A percentile compares a stretch with the other conserved stretches of the same genome.
These are phyloP conservation scores for Maniola hyperantus DNA, from an alignment of 2,888 invertebrate genomes.

Conservation along the genomic window DNA sequence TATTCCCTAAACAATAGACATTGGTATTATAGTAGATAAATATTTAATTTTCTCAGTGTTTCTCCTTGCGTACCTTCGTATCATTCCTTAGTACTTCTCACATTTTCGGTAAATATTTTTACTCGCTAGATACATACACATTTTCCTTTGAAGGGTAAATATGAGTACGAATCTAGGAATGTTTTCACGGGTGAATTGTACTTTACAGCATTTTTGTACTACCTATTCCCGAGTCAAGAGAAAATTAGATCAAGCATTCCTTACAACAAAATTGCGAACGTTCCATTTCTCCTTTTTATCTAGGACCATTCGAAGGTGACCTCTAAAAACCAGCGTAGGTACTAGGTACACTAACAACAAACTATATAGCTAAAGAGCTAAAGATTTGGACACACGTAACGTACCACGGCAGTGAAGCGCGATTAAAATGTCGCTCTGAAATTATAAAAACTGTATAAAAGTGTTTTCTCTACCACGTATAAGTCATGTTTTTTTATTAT, in stretches of 20 bases:
- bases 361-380: no score
- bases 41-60: no score
- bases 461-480: no score
- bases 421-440: no score
- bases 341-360: no score
- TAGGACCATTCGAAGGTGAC: background rate
- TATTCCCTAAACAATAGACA: no score
- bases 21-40: no score
- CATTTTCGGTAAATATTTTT: background rate
- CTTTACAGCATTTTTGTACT: conserved; percentile 4
- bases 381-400: no score
- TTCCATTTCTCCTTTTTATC: background rate
- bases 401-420: no score
- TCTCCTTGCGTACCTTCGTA: background rate
- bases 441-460: no score
- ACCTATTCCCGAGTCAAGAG: background rate
- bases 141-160: background rate
- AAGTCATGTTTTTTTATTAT: no score
- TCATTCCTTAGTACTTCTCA: background rate
- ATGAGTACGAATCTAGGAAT: background rate
- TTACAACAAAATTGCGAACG: background rate
- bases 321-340: background rate
- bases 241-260: conserved; percentile 3
- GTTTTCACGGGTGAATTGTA: background rate
- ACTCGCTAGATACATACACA: background rate